Evolutionary conservation across 2,888 invertebrate genomes (phyloP), one percentile per base, ranked within the genome.

Genomic region (Actias luna): DNA sequence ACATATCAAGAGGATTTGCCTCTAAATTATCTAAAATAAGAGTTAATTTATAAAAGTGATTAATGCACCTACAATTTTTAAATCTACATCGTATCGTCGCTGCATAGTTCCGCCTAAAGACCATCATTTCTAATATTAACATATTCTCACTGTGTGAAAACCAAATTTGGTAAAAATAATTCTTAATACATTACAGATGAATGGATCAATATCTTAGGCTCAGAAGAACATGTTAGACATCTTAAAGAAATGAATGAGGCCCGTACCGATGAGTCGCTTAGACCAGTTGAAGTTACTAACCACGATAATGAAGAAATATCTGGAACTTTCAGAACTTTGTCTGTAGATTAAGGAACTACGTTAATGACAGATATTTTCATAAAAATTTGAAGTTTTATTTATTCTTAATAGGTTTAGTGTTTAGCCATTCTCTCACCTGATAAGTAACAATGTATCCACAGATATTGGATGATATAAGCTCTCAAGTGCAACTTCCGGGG

Each of bases 241-340:
- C 64, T 76, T 3, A 71, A 70, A 35, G 71, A 76, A 12, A 74
- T 77, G 66, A 65, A 65, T 18, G 61, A 68, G 7, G 72, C 76
- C 2, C 63, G 60, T 1, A 75, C 80, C 0, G 72, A 82, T 25
- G 82, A 83, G 63, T 61, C 70, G 0, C 67, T 77, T 64, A 64
- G 69, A 36, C 59, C 64, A 27, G 67, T 65, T 39, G 61, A 58
- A n/a, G n/a, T n/a, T 0, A 60, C 31, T 0, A 63, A 63, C 5
- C 57, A 67, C 12, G 65, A 69, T 1, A 22, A 68, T 2, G 10
- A 69, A 55, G 72, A 68, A n/a, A 59, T 69, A 14, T 62, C 69
- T 0, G 82, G 82, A 4, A 77, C 78, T 2, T 83, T 83, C 59
- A 76, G 76, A 64, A 67, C 71, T 52, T 62, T 72, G 39, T 59